phyloP scores from a whole-genome alignment of 2,797 vertebrate species.

The Morelia viridis region DNA sequence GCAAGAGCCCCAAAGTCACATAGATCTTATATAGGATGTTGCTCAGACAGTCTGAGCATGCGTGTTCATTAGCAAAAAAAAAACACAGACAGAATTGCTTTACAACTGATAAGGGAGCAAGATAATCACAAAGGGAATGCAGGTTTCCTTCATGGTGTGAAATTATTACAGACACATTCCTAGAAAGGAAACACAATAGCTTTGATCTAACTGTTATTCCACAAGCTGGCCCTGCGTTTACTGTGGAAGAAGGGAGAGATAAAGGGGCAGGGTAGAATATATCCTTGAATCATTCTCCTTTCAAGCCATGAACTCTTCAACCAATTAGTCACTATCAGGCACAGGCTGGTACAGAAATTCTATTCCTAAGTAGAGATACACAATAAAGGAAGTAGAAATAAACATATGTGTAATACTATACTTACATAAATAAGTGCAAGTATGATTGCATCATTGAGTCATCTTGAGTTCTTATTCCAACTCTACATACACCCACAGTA shows the following conservation, averaged over 20 bases:
- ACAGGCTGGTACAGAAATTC: not conserved
- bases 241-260: not conserved
- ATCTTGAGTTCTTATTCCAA: not conserved
- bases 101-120: not conserved
- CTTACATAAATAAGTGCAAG: not conserved
- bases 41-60: not conserved
- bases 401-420: not conserved
- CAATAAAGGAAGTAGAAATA: not conserved
- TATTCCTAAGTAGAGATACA: not conserved
- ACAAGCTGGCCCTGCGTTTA: not conserved
- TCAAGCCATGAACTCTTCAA: not conserved
- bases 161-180: not conserved
- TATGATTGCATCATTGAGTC: not conserved
- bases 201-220: not conserved
- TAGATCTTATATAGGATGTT: not conserved
- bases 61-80: not conserved
- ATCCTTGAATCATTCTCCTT: not conserved
- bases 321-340: not conserved
- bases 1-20: not conserved
- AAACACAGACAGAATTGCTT: not conserved
- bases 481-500: not conserved
- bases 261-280: not conserved
- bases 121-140: not conserved
- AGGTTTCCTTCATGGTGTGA: not conserved
- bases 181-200: not conserved